Evolutionary conservation across 2,113 vertebrate genomes (phyloP).

Genomic region (Gymnogyps californianus): DNA sequence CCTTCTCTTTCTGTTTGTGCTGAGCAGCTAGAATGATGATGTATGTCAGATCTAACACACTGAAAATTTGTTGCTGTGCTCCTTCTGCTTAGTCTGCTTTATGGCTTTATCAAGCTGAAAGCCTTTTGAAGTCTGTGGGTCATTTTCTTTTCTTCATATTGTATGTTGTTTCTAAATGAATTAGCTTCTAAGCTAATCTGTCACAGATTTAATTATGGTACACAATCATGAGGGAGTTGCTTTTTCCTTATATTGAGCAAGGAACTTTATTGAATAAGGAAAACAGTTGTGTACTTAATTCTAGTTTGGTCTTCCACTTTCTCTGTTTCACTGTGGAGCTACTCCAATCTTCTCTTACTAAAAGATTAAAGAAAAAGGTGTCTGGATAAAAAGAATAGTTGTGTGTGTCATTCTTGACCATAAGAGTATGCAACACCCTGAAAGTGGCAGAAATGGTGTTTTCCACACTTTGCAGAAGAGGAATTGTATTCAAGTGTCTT

Average conservation of each 20-base stretch:
- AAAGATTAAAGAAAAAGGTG: not conserved
- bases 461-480: not conserved
- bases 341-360: not conserved
- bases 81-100: not conserved
- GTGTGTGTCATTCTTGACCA: not conserved
- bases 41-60: not conserved
- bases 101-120: conserved; percentile 4
- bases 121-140: conserved; percentile 41
- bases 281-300: conserved; percentile 9
- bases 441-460: not conserved
- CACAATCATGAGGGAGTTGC: not conserved
- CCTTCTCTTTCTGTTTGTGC: not conserved
- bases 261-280: not conserved
- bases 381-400: not conserved
- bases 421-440: not conserved
- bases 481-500: not conserved
- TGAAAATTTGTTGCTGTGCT: not conserved
- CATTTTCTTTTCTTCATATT: conserved; percentile 38
- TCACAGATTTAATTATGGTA: conserved; percentile 46
- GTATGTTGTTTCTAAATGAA: conserved; percentile 35
- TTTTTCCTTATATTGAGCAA: not conserved
- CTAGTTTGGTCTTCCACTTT: not conserved
- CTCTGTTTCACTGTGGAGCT: not conserved
- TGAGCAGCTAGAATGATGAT: not conserved
- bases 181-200: conserved; percentile 49